A percentile compares a stretch with the other conserved stretches of the same genome.
Evolutionary conservation across 2,797 vertebrate species (phyloP).

Genomic region (Etheostoma perlongum): DNA sequence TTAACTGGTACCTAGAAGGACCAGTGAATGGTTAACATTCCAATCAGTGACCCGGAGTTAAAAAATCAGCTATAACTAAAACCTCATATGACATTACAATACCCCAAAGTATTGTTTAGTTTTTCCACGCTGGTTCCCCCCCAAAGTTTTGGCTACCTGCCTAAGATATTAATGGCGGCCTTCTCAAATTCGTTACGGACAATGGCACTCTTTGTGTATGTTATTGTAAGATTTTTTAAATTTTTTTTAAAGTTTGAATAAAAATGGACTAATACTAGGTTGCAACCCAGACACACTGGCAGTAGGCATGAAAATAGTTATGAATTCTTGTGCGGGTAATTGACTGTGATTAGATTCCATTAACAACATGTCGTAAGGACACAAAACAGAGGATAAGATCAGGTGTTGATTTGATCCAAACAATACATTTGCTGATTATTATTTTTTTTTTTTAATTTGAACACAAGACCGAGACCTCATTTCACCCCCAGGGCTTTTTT

Average conservation of each 20-base stretch:
- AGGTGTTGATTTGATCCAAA: slow-evolving; percentile 70
- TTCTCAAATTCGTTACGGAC: slow-evolving; percentile 60
- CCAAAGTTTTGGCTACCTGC: slow-evolving; percentile 51
- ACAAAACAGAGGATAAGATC: slow-evolving; percentile 56
- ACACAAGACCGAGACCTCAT: slow-evolving; percentile 38
- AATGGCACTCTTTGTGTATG: slow-evolving; percentile 65
- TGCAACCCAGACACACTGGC: slow-evolving; percentile 40
- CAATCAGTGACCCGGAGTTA: slow-evolving; percentile 61
- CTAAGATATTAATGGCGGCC: slow-evolving; percentile 63
- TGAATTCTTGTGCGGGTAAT: slow-evolving; percentile 36
- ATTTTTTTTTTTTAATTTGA: neutral
- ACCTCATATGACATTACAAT: slow-evolving; percentile 64
- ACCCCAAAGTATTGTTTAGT: slow-evolving; percentile 56
- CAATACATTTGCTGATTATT: slow-evolving; percentile 32
- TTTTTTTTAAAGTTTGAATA: slow-evolving; percentile 44
- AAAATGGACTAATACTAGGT: slow-evolving; percentile 36
- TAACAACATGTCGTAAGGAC: slow-evolving; percentile 58
- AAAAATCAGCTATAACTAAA: slow-evolving; percentile 60
- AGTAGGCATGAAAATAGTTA: slow-evolving; percentile 32
- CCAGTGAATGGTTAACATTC: slow-evolving; percentile 72
- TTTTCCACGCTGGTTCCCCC: slow-evolving; percentile 39
- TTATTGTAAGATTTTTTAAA: slow-evolving; percentile 33
- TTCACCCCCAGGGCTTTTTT: slow-evolving; percentile 45
- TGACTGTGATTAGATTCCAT: slow-evolving; percentile 50
- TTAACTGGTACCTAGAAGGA: slow-evolving; percentile 67